These are phyloP conservation scores for Atherix ibis DNA, from an alignment of 2,888 invertebrate species.

Conservation along the genomic window DNA sequence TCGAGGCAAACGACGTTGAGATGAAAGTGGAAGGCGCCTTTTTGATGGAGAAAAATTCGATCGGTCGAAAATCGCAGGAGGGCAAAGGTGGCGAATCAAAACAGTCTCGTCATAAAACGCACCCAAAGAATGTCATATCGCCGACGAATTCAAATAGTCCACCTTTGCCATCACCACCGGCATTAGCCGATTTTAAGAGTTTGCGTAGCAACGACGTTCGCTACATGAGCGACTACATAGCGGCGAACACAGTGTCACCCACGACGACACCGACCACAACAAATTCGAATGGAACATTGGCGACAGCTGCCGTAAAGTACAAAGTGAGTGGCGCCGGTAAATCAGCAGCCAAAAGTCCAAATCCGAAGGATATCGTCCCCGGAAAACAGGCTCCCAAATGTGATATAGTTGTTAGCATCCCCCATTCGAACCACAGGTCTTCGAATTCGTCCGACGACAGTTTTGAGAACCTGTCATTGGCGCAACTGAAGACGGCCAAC, in stretches of 20 bases:
- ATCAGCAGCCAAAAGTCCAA: conserved; percentile 5
- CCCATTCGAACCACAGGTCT: conserved; percentile 21
- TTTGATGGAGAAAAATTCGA: conserved; percentile 11
- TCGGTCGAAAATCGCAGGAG: conserved; percentile 15
- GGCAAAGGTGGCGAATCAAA: conserved; percentile 17
- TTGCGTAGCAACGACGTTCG: conserved; percentile 30
- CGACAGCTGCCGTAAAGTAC: conserved; percentile 10
- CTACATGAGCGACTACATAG: conserved; percentile 22
- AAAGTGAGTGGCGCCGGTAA: too few relatives aligned
- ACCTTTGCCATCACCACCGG: background rate
- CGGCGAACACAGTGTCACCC: conserved; percentile 12
- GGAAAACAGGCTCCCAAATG: conserved; percentile 16
- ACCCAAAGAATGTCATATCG: background rate
- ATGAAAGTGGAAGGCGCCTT: too few relatives aligned
- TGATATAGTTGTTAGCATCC: conserved; percentile 29
- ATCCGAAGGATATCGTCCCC: conserved; percentile 1
- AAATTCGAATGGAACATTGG: too few relatives aligned
- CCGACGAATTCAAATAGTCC: background rate
- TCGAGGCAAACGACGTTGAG: conserved; percentile 9
- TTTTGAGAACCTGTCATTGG: conserved; percentile 21
- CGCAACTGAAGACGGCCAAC: conserved; percentile 27
- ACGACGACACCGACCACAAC: conserved; percentile 10
- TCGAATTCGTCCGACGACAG: conserved; percentile 20
- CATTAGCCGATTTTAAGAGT: conserved; percentile 25
- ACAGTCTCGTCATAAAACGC: conserved; percentile 6